Conservation (phyloP, 2,797 vertebrate species). For the Iguana delicatissima region DNA sequence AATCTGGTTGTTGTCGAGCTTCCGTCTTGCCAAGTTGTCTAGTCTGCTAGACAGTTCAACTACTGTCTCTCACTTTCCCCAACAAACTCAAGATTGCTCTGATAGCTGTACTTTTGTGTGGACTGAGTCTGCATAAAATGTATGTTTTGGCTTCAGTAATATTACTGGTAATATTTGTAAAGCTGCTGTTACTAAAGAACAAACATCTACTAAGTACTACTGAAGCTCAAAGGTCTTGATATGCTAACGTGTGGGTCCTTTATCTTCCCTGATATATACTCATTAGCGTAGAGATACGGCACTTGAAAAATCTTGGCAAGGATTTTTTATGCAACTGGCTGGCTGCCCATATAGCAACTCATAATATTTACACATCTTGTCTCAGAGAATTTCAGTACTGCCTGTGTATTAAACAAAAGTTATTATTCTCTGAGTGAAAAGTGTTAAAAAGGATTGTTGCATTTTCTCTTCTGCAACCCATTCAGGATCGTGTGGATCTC, state of each 20-base stretch:
- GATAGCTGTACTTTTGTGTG: not conserved
- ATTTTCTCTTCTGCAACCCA: conserved; percentile 13
- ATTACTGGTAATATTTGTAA: conserved; percentile 1
- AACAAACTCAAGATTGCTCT: no score
- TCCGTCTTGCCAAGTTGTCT: no score
- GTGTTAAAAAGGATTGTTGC: not conserved
- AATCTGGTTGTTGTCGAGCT: no score
- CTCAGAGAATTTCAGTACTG: not conserved
- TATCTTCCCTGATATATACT: not conserved
- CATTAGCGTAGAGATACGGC: not conserved
- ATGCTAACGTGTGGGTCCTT: not conserved
- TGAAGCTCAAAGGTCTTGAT: not conserved
- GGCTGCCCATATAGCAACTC: not conserved
- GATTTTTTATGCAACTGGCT: not conserved
- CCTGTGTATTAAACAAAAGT: not conserved
- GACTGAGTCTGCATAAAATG: not conserved
- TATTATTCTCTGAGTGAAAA: conserved; percentile 34
- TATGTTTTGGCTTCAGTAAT: not conserved
- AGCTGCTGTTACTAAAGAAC: not conserved
- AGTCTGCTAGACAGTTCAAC: no score
- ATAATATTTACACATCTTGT: conserved; percentile 24
- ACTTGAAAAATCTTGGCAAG: conserved; percentile 9
- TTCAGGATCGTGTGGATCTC: conserved; percentile 15
- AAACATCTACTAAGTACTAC: not conserved
- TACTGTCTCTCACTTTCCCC: no score